Conservation (phyloP, 2,113 vertebrate genomes). For the Periophthalmodon schlosseri region DNA sequence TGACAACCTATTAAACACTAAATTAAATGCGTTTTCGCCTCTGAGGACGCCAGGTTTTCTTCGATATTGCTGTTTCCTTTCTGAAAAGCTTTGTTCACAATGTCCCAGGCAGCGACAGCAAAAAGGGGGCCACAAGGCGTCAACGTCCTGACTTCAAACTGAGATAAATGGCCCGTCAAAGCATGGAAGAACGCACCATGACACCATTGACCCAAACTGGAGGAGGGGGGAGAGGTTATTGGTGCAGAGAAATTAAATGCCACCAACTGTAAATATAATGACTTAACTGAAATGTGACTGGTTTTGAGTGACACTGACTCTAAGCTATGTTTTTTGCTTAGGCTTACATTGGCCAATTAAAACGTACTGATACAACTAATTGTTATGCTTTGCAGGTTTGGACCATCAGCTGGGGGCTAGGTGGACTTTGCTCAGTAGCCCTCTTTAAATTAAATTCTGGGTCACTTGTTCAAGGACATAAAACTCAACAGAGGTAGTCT, state of each 20-base stretch:
- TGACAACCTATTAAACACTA: slow-evolving; percentile 64
- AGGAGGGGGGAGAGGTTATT: slow-evolving; percentile 21
- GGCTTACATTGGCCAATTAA: neutral
- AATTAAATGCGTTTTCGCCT: slow-evolving; percentile 51
- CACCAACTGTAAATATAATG: slow-evolving; percentile 33
- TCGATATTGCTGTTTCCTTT: slow-evolving; percentile 26
- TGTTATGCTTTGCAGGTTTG: neutral
- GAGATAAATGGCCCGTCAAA: slow-evolving; percentile 53
- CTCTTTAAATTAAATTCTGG: too few relatives aligned
- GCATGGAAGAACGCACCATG: slow-evolving; percentile 13
- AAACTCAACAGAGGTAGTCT: too few relatives aligned
- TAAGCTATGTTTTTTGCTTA: neutral
- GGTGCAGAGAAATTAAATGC: slow-evolving; percentile 35
- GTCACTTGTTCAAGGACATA: too few relatives aligned
- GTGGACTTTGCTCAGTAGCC: too few relatives aligned
- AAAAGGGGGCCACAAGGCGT: slow-evolving; percentile 23
- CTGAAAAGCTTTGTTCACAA: slow-evolving; percentile 47
- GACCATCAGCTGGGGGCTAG: too few relatives aligned
- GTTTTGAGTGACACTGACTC: slow-evolving; percentile 17
- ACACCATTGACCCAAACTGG: slow-evolving; percentile 18
- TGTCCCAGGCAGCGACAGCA: slow-evolving; percentile 27
- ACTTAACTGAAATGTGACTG: slow-evolving; percentile 15
- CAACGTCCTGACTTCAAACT: slow-evolving; percentile 18
- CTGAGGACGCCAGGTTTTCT: slow-evolving; percentile 21
- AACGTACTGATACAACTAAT: neutral